Conservation (phyloP, 1,140 invertebrate genomes). For the Diorhabda sublineata region DNA sequence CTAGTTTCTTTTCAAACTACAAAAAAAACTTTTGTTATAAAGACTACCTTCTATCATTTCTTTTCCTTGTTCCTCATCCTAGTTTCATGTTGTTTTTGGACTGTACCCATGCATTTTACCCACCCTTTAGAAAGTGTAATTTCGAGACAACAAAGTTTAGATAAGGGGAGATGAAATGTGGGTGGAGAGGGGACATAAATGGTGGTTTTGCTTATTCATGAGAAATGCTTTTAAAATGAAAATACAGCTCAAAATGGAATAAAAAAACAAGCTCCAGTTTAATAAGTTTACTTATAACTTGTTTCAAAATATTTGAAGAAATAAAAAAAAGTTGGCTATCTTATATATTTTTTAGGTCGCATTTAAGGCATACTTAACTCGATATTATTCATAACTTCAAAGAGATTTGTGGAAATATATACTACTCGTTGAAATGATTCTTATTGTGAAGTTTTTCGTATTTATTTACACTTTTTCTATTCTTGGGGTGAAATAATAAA, state of each 20-base stretch:
- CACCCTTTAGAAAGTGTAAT: slow-evolving; percentile 38
- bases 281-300: slow-evolving; percentile 44
- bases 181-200: slow-evolving; percentile 20
- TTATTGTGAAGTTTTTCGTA: too few relatives aligned
- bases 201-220: slow-evolving; percentile 44
- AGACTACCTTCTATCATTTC: too few relatives aligned
- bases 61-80: too few relatives aligned
- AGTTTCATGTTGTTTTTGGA: neutral
- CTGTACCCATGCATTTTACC: neutral
- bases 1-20: too few relatives aligned
- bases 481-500: too few relatives aligned
- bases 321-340: slow-evolving; percentile 22
- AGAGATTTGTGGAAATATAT: neutral
- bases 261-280: slow-evolving; percentile 40
- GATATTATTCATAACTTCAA: neutral
- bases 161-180: slow-evolving; percentile 27
- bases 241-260: slow-evolving; percentile 42
- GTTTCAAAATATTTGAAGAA: slow-evolving; percentile 38
- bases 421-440: too few relatives aligned
- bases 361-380: slow-evolving; percentile 4
- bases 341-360: slow-evolving; percentile 7
- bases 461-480: too few relatives aligned
- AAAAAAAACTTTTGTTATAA: too few relatives aligned
- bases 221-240: slow-evolving; percentile 44
- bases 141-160: slow-evolving; percentile 37